phyloP scores from a whole-genome alignment of 1,140 invertebrate genomes.

The Galleria mellonella region DNA sequence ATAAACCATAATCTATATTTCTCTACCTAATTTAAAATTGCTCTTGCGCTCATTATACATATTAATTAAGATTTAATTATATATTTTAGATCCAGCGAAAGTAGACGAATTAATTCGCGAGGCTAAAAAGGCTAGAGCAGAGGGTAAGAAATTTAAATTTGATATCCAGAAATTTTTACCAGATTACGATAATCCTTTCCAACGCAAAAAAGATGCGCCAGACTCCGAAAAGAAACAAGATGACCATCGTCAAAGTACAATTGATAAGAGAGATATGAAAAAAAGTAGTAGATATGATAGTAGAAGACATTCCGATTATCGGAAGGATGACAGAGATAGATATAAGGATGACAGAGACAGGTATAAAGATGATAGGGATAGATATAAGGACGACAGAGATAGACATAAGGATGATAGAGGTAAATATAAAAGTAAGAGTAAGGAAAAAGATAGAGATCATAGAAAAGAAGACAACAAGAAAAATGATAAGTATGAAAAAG shows the following conservation, averaged over 20 bases:
- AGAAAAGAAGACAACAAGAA: conserved; percentile 14
- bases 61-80: not conserved
- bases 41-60: not conserved
- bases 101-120: conserved; percentile 60
- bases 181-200: conserved; percentile 62
- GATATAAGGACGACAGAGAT: conserved; percentile 22
- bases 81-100: conserved; percentile 50
- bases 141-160: conserved; percentile 59
- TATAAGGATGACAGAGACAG: conserved; percentile 4
- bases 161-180: conserved; percentile 58
- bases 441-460: conserved; percentile 17
- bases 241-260: conserved; percentile 13
- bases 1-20: too few species aligned
- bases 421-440: conserved; percentile 15
- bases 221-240: conserved; percentile 13
- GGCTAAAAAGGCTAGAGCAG: conserved; percentile 54
- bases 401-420: conserved; percentile 17
- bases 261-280: conserved; percentile 13
- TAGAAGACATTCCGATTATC: conserved; percentile 33
- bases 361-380: conserved; percentile 23
- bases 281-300: conserved; percentile 37
- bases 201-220: conserved; percentile 47
- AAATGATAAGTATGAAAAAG: conserved; percentile 6
- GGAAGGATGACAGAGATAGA: conserved; percentile 26
- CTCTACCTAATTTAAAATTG: too few species aligned